These are phyloP conservation scores for Mactromeris polynyma DNA, from an alignment of 2,888 invertebrate species.

Conservation along the genomic window DNA sequence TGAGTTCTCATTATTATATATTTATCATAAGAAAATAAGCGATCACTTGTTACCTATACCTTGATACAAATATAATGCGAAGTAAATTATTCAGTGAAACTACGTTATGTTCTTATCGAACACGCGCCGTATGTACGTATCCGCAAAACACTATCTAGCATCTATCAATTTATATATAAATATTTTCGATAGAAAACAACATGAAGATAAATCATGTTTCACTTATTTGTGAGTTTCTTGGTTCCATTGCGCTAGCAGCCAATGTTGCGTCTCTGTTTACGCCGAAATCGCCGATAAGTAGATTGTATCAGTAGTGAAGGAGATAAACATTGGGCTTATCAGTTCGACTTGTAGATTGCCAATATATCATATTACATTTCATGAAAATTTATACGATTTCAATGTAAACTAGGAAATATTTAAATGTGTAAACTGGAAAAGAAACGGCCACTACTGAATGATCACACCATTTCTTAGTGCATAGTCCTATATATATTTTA, in stretches of 20 bases:
- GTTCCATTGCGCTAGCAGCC: not conserved
- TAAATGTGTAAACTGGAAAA: not conserved
- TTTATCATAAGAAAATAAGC: not conserved
- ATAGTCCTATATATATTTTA: no score
- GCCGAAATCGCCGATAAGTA: conserved; percentile 17
- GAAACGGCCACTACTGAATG: not conserved
- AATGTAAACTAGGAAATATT: not conserved
- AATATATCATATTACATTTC: conserved; percentile 38
- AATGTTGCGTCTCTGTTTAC: conserved; percentile 22
- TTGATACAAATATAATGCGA: not conserved
- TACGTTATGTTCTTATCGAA: not conserved
- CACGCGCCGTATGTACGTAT: not conserved
- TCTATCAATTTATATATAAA: not conserved
- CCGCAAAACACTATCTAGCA: not conserved
- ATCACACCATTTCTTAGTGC: not conserved
- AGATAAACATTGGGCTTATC: conserved; percentile 30
- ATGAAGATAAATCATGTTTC: not conserved
- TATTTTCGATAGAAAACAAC: not conserved
- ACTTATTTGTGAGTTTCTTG: not conserved
- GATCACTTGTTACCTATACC: not conserved
- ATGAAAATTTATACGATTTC: not conserved
- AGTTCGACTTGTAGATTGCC: not conserved
- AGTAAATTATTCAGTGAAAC: not conserved
- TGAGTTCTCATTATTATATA: not conserved
- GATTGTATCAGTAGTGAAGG: conserved; percentile 14